Base-by-base conservation (phyloP, 2,888 invertebrate species). In the Drosophila anomalata region DNA sequence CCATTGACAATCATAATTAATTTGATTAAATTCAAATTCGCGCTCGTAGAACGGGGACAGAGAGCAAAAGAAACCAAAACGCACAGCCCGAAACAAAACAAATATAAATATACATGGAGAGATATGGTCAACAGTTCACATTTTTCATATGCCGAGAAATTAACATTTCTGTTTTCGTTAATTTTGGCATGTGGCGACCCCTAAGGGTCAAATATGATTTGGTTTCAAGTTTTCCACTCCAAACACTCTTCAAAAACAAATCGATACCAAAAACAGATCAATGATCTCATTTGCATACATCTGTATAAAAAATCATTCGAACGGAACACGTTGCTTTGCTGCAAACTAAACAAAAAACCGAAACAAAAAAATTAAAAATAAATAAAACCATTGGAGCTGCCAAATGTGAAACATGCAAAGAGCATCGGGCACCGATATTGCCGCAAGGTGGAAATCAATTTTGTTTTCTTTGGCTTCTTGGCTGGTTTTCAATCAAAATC, bases 391-490 rank as follows among this genome's bases (percentile, higher is more conserved):
- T 20, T 63, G 48, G 31, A 77, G 82, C 79, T 79, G 79, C 87
- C 75, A 79, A 83, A 79, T 81, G 84, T 86, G 75, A 86, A 79
- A 82, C 88, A 88, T 86, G 79, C 79, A 82, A 82, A 79, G 75
- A 79, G 69, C 69, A 85, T 68, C 60, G 36, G 39, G 48, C 74
- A 56, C 48, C 48, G 36, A 83, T 36, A 68, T 62, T 67, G 83
- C 89, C 88, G 88, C 82, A 78, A 84, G 84, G 86, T 81, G 81
- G 85, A 84, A 84, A 87, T 88, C 87, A 84, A 87, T 87, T 88
- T 88, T 72, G 77, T 68, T 65, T 68, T 56, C 58, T 69, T 66
- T 66, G 39, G 58, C 58, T 58, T 56, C 69, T 70, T 73, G 56
- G 71, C 48, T 67, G 79, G 82, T 89, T 75, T 84, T 84, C 84